Evolutionary conservation across 1,140 invertebrate genomes (phyloP).

Genomic region (Drosophila sp.): DNA sequence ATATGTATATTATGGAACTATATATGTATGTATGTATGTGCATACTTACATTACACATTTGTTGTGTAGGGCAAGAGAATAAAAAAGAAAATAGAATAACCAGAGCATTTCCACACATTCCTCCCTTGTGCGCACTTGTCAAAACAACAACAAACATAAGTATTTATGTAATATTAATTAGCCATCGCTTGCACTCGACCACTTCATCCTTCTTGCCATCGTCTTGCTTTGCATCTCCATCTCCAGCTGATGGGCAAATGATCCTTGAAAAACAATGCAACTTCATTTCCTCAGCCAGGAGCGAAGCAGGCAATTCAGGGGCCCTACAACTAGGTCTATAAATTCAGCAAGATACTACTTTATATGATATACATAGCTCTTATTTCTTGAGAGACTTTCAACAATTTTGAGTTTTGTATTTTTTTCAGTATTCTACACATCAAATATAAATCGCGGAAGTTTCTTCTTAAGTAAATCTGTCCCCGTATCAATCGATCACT

Average conservation of each 20-base stretch:
- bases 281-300: constrained; percentile 22
- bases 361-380: too few species aligned
- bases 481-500: constrained; percentile 12
- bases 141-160: constrained; percentile 53
- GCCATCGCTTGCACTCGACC: background rate
- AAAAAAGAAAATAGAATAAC: constrained; percentile 41
- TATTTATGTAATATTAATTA: constrained; percentile 16
- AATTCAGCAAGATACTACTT: too few species aligned
- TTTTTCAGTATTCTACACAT: too few species aligned
- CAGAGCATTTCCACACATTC: constrained; percentile 18
- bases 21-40: background rate
- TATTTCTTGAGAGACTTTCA: too few species aligned
- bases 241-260: constrained; percentile 6
- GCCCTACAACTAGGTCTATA: background rate
- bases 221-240: constrained; percentile 15
- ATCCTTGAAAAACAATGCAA: constrained; percentile 23
- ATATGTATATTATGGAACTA: too few species aligned
- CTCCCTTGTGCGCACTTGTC: constrained; percentile 62
- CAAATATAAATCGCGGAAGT: too few species aligned
- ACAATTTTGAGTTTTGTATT: too few species aligned
- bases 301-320: background rate
- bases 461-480: background rate
- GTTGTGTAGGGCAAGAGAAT: constrained; percentile 4
- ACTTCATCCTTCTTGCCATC: background rate
- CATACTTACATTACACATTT: background rate